Percentiles rank a stretch among this genome's conserved stretches.
phyloP scores from a whole-genome alignment of 2,888 invertebrate species.

The Deilephila porcellus region DNA sequence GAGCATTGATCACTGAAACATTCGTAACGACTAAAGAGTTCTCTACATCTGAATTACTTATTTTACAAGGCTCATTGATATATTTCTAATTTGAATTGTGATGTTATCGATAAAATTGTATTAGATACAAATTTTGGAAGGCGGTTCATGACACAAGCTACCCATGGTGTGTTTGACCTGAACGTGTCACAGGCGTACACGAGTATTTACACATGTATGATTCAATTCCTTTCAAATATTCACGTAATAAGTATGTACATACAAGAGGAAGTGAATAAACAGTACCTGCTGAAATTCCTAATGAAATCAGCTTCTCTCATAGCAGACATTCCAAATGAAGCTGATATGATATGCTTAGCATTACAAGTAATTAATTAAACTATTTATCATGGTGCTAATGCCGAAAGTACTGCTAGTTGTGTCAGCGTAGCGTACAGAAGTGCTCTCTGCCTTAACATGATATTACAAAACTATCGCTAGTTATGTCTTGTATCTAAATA shows the following conservation, averaged over 20 bases:
- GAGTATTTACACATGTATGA: conserved; percentile 17
- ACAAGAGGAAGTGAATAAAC: background rate
- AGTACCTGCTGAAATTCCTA: background rate
- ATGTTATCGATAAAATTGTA: conserved; percentile 3
- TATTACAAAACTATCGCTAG: conserved; percentile 13
- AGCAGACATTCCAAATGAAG: conserved; percentile 4
- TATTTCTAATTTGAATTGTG: conserved; percentile 2
- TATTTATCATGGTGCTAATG: background rate
- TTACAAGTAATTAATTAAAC: conserved; percentile 5
- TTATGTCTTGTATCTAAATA: conserved; percentile 22
- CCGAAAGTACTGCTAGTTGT: conserved; percentile 1
- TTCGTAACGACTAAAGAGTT: background rate
- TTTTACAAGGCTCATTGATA: conserved; percentile 16
- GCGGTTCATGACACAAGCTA: conserved; percentile 28
- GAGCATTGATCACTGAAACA: background rate
- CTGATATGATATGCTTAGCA: conserved; percentile 24
- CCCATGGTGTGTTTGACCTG: conserved; percentile 3
- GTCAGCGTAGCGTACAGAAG: conserved; percentile 14
- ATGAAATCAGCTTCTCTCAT: background rate
- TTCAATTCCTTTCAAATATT: conserved; percentile 24
- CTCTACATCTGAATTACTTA: conserved; percentile 4
- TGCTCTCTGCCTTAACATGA: conserved; percentile 3
- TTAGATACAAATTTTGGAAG: conserved; percentile 15
- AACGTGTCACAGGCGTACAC: conserved; percentile 24
- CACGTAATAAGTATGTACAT: conserved; percentile 14